A percentile compares a stretch with the other conserved stretches of the same genome.
phyloP scores from a whole-genome alignment of 2,888 invertebrate genomes.

The Cecidostiba fungosa region DNA sequence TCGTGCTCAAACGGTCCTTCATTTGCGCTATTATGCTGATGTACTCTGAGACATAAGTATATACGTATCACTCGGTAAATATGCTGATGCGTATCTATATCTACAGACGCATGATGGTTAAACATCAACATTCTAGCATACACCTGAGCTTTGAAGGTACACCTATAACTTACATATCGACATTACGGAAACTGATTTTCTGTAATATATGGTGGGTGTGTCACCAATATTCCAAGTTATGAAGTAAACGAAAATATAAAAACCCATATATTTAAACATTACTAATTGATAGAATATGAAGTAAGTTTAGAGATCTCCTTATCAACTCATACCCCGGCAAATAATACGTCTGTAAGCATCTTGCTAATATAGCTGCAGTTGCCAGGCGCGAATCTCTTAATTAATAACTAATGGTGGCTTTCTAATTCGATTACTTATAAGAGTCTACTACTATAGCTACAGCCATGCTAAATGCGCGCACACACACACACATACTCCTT shows the following conservation, averaged over 20 bases:
- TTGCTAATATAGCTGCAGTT: not conserved
- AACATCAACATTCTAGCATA: slow-evolving; percentile 29
- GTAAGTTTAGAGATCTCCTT: too few relatives aligned
- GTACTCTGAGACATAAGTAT: slow-evolving; percentile 30
- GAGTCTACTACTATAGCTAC: not conserved
- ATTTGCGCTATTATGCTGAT: slow-evolving; percentile 34
- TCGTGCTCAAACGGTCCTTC: slow-evolving; percentile 21
- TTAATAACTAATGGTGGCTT: slow-evolving; percentile 50
- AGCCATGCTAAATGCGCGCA: not conserved
- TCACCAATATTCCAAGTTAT: too few relatives aligned
- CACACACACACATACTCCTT: not conserved
- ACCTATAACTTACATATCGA: not conserved
- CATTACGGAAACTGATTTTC: not conserved
- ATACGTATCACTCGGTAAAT: not conserved
- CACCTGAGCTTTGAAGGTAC: not conserved
- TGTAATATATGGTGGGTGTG: too few relatives aligned
- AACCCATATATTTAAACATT: too few relatives aligned
- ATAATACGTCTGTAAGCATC: not conserved
- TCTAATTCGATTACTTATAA: slow-evolving; percentile 35
- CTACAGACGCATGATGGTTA: not conserved
- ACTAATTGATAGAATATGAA: too few relatives aligned
- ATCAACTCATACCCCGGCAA: too few relatives aligned
- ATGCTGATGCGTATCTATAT: slow-evolving; percentile 10
- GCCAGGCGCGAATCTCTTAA: slow-evolving; percentile 44
- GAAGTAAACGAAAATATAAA: too few relatives aligned